phyloP scores from a whole-genome alignment of 2,888 invertebrate genomes.

The Ophonus ardosiacus region DNA sequence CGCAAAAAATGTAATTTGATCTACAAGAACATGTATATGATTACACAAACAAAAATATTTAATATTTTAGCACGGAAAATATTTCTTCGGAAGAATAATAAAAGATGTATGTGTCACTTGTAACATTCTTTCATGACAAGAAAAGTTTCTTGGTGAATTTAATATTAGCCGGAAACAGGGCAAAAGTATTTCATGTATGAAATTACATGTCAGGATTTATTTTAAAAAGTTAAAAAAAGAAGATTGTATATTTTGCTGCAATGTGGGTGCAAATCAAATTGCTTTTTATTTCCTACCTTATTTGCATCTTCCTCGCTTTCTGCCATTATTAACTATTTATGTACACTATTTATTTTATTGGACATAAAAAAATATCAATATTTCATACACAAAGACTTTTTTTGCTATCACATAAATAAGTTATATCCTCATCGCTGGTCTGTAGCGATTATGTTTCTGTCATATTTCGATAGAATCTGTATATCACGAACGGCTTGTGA shows the following conservation, averaged over 20 bases:
- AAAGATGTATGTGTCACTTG: not conserved
- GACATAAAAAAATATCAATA: conserved; percentile 4
- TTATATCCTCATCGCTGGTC: not conserved
- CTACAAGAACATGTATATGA: too few relatives aligned
- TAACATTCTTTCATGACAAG: not conserved
- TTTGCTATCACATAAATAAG: not conserved
- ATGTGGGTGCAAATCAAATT: not conserved
- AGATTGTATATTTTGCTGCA: not conserved
- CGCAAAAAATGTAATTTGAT: not conserved
- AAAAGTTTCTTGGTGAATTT: not conserved
- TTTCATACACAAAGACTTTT: not conserved
- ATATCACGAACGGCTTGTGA: conserved; percentile 43
- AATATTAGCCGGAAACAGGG: not conserved
- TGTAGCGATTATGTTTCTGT: conserved; percentile 49
- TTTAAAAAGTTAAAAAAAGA: not conserved
- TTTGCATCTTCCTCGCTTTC: conserved; percentile 47
- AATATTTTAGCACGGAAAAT: not conserved
- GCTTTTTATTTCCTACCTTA: conserved; percentile 9
- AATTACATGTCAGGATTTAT: not conserved
- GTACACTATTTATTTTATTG: not conserved
- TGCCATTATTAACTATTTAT: not conserved
- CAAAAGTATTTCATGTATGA: not conserved
- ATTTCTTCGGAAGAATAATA: not conserved
- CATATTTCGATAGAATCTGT: conserved; percentile 56
- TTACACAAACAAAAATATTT: too few relatives aligned